Percentiles rank a stretch among this genome's conserved stretches.
These are phyloP conservation scores for Ctenochaetus hawaiiensis DNA, from an alignment of 2,797 vertebrate genomes.

Conservation along the genomic window DNA sequence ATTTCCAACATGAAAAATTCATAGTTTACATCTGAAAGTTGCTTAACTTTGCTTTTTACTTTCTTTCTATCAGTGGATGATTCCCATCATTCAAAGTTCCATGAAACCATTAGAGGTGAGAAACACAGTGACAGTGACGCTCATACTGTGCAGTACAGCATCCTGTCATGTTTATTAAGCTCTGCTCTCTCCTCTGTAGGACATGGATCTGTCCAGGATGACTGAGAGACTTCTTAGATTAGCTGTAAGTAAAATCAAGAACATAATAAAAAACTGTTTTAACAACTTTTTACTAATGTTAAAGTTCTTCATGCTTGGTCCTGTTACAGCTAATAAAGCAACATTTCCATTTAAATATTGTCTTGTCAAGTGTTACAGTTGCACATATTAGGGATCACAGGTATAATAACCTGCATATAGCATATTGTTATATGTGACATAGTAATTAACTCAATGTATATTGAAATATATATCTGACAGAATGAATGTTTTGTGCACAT, in stretches of 20 bases:
- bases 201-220: slow-evolving; percentile 94
- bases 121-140: background rate
- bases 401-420: background rate
- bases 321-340: background rate
- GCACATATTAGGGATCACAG: too few relatives aligned
- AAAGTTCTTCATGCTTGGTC: background rate
- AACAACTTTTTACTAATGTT: background rate
- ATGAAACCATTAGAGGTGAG: slow-evolving; percentile 94
- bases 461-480: background rate
- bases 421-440: too few relatives aligned
- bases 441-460: background rate
- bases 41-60: background rate
- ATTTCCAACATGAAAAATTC: too few relatives aligned
- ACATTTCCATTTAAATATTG: too few relatives aligned
- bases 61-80: slow-evolving; percentile 89
- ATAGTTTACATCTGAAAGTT: background rate
- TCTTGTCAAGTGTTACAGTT: background rate
- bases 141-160: background rate
- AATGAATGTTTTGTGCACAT: background rate
- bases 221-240: slow-evolving; percentile 92
- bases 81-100: slow-evolving; percentile 93
- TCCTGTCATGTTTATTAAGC: background rate
- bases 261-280: background rate
- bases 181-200: slow-evolving; percentile 72
- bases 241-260: slow-evolving; percentile 86